Conservation (phyloP, 2,113 vertebrate species). For the Notiomystis cincta region DNA sequence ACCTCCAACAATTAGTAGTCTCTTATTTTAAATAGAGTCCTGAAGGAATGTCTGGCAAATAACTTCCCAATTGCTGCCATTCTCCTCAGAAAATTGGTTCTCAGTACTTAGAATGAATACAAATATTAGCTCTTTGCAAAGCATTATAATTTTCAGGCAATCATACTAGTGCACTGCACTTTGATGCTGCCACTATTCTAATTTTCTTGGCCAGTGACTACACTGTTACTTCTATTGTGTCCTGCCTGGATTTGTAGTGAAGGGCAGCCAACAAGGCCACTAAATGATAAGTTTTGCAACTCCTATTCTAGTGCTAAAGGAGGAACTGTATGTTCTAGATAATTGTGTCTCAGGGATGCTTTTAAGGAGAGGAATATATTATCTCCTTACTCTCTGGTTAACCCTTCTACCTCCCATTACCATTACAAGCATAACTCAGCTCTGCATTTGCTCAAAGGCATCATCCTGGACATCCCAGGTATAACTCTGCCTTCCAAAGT, state of each 20-base stretch:
- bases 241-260: not conserved
- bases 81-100: not conserved
- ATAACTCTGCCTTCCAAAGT: not conserved
- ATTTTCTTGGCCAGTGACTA: not conserved
- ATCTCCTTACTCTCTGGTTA: not conserved
- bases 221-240: not conserved
- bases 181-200: not conserved
- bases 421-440: not conserved
- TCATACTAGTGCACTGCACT: not conserved
- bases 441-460: not conserved
- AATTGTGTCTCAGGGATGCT: not conserved
- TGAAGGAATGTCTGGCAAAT: not conserved
- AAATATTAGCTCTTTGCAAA: conserved; percentile 9
- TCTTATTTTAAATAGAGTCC: not conserved
- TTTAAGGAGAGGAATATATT: not conserved
- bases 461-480: not conserved
- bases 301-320: not conserved
- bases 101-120: not conserved
- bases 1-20: not conserved
- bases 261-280: not conserved
- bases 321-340: not conserved
- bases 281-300: not conserved
- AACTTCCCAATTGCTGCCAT: not conserved
- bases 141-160: not conserved
- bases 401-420: not conserved